A percentile compares a stretch with the other conserved stretches of the same genome.
These are phyloP conservation scores for Ceryle rudis DNA, from an alignment of 2,797 vertebrate genomes.

Conservation along the genomic window DNA sequence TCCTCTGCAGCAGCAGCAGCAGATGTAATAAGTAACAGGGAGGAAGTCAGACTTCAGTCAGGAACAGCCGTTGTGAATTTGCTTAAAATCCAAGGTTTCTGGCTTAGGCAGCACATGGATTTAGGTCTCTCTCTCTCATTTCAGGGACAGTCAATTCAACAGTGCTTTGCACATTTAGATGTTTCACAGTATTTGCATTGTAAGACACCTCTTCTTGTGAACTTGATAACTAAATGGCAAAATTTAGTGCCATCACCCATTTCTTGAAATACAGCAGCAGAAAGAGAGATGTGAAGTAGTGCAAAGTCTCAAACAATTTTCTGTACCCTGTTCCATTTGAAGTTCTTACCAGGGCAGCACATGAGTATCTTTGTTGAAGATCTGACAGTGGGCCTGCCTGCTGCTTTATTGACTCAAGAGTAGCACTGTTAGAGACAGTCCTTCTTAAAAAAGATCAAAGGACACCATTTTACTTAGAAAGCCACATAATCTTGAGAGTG, in stretches of 20 bases:
- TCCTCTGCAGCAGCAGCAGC: not conserved
- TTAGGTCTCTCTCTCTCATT: not conserved
- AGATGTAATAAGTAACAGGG: not conserved
- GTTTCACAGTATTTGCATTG: not conserved
- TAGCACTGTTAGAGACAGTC: not conserved
- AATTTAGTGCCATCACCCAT: not conserved
- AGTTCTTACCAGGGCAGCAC: not conserved
- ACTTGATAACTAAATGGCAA: not conserved
- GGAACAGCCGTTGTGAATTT: not conserved
- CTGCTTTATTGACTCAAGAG: not conserved
- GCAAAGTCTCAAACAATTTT: not conserved
- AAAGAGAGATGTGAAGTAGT: not conserved
- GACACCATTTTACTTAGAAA: conserved; percentile 11
- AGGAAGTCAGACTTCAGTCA: not conserved
- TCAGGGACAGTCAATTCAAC: not conserved
- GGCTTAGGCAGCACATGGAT: not conserved
- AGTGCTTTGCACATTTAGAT: not conserved
- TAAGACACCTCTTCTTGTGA: not conserved
- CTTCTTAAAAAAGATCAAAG: not conserved
- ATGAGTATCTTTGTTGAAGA: not conserved
- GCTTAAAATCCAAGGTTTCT: not conserved
- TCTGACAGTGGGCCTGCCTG: not conserved
- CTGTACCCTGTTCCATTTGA: not conserved
- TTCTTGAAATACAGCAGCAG: not conserved
- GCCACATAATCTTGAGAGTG: not conserved